These are phyloP conservation scores for Chelon auratus DNA, from an alignment of 2,797 vertebrate species.

Conservation along the genomic window DNA sequence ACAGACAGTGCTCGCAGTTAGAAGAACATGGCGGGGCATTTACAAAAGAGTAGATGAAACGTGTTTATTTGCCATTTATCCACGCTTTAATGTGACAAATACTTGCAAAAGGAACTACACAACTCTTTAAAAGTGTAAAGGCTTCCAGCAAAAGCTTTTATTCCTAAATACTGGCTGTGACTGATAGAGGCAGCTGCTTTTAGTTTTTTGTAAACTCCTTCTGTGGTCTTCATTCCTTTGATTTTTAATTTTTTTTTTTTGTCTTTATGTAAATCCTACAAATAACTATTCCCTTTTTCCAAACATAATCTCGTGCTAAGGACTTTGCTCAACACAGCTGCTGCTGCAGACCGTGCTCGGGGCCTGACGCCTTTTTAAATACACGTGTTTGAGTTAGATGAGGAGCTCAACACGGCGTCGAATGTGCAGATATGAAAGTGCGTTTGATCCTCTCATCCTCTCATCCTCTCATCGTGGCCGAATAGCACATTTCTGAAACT, in stretches of 20 bases:
- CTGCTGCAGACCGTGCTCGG: neutral
- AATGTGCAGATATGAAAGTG: neutral
- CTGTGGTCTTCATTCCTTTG: neutral
- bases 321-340: neutral
- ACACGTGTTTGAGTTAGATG: neutral
- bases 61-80: slow-evolving; percentile 14
- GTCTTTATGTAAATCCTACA: neutral
- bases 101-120: slow-evolving; percentile 4
- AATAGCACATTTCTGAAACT: slow-evolving; percentile 1
- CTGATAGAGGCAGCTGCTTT: slow-evolving; percentile 4
- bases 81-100: slow-evolving; percentile 26
- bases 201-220: neutral
- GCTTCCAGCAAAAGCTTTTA: slow-evolving; percentile 11
- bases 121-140: slow-evolving; percentile 19
- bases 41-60: slow-evolving; percentile 5
- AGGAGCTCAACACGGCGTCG: no score
- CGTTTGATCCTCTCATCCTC: slow-evolving; percentile 21
- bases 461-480: slow-evolving; percentile 1
- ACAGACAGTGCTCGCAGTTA: neutral
- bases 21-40: neutral
- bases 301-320: no score
- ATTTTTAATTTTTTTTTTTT: neutral
- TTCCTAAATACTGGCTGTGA: slow-evolving; percentile 1
- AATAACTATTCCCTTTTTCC: neutral
- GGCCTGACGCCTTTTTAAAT: slow-evolving; percentile 6